Base-by-base conservation (phyloP, 1,140 invertebrate species). In the Cyclina sinensis region DNA sequence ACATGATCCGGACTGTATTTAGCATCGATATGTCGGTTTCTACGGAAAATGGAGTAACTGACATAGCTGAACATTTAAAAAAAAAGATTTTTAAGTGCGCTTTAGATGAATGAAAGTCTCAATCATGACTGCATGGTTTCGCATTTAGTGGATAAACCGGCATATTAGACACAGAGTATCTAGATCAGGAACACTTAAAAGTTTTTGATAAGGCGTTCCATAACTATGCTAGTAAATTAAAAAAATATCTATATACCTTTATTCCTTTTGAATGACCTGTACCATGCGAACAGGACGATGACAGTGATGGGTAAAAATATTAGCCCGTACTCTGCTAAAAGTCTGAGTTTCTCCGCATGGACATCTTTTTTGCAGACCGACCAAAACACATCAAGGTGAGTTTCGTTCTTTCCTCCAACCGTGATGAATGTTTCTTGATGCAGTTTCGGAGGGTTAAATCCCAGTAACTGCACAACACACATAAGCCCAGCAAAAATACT, bases 321-420 rank as follows among this genome's bases (percentile, higher is more conserved):
- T 21, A 84, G 48, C 21, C 62, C 81, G 37, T 84, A 84, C 27
- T 84, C 81, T 51, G 43, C 35, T 4, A 32, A 4, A 4, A 84
- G 39, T 21, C 62, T 16, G 7, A 30, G 0, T 35, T 46, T 48
- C 12, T 70, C 62, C 12, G 37, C 62, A 73, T 7, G 1, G 5
- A 73, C 18, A 21, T 84, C 46, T 32, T 51, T 84, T 12, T 39
- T 57, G 62, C 81, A 84, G 14, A 84, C 32, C 5, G 81, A 84
- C 81, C 81, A 84, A 54, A 84, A 84, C 21, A 84, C 65, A 12
- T 84, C 81, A 9, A 84, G 24, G 27, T 84, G 81, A 0, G 39
- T 30, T n/a, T 51, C 39, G 21, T 73, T 73, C 0, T n/a, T 35
- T 12, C 37, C 51, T 21, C 81, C 81, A 9, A 84, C 0, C 18